Conservation (phyloP, 1,140 invertebrate species). For the Papilio polytes region DNA sequence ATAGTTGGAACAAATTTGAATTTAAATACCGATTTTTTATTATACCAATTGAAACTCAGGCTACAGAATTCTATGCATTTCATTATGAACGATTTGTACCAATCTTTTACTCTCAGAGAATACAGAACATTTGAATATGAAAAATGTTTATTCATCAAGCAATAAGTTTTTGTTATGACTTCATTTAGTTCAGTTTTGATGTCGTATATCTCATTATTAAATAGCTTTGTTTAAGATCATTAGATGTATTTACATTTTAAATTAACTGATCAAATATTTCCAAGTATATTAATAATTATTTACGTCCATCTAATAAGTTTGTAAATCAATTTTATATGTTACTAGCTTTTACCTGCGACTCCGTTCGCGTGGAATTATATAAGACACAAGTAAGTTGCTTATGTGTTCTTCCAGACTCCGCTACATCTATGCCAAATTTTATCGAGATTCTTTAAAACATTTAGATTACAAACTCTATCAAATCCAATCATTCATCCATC, state of each 20-base stretch:
- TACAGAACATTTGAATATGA: constrained; percentile 37
- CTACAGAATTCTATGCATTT: constrained; percentile 33
- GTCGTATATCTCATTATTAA: constrained; percentile 40
- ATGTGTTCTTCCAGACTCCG: too few relatives aligned
- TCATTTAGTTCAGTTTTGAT: constrained; percentile 47
- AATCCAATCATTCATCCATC: too few relatives aligned
- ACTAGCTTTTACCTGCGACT: not conserved
- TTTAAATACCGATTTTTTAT: constrained; percentile 33
- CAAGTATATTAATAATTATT: constrained; percentile 40
- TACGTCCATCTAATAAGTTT: not conserved
- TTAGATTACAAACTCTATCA: too few relatives aligned
- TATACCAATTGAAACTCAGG: not conserved
- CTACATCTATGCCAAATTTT: too few relatives aligned
- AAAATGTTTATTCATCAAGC: constrained; percentile 56
- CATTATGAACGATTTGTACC: constrained; percentile 26
- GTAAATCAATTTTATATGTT: not conserved
- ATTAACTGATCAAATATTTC: constrained; percentile 37
- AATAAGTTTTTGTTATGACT: constrained; percentile 51
- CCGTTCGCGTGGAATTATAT: too few relatives aligned
- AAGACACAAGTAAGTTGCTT: too few relatives aligned
- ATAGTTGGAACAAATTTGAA: constrained; percentile 30
- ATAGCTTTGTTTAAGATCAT: constrained; percentile 42
- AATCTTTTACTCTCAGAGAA: constrained; percentile 16
- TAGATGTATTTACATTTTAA: constrained; percentile 47
- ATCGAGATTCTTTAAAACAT: too few relatives aligned